Conservation (phyloP, 1,140 invertebrate species). For the Drosophila punjabiensis region DNA sequence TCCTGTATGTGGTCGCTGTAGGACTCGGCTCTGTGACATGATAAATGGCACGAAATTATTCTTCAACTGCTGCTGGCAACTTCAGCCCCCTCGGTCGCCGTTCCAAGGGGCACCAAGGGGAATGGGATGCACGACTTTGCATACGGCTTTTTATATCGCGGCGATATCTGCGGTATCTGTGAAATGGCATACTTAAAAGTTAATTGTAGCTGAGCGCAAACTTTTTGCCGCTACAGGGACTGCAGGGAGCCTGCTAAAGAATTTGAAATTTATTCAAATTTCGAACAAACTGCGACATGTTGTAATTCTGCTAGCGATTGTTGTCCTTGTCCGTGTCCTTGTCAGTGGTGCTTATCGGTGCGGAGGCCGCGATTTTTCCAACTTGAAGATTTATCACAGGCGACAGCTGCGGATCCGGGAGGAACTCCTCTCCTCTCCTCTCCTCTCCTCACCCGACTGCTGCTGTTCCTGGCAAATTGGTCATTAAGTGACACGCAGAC, state of each 20-base stretch:
- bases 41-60: conserved; percentile 85
- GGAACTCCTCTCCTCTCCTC: not conserved
- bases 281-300: conserved; percentile 74
- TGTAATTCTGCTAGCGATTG: conserved; percentile 69
- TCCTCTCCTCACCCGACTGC: too few relatives aligned
- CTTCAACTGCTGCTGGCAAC: conserved; percentile 60
- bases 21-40: conserved; percentile 63
- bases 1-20: not conserved
- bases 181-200: conserved; percentile 84
- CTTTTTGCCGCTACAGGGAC: conserved; percentile 41
- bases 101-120: not conserved
- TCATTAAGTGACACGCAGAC: conserved; percentile 72
- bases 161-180: conserved; percentile 79
- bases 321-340: conserved; percentile 34
- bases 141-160: conserved; percentile 53
- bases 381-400: conserved; percentile 40
- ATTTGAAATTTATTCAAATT: conserved; percentile 82
- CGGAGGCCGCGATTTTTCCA: conserved; percentile 36
- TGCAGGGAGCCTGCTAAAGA: conserved; percentile 35
- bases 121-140: conserved; percentile 18
- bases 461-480: conserved; percentile 65
- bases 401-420: conserved; percentile 43
- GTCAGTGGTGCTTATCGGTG: conserved; percentile 34
- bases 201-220: conserved; percentile 78
- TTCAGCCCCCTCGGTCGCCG: not conserved